phyloP scores from a whole-genome alignment of 2,797 vertebrate genomes.

The Schizopygopsis pylzovi region DNA sequence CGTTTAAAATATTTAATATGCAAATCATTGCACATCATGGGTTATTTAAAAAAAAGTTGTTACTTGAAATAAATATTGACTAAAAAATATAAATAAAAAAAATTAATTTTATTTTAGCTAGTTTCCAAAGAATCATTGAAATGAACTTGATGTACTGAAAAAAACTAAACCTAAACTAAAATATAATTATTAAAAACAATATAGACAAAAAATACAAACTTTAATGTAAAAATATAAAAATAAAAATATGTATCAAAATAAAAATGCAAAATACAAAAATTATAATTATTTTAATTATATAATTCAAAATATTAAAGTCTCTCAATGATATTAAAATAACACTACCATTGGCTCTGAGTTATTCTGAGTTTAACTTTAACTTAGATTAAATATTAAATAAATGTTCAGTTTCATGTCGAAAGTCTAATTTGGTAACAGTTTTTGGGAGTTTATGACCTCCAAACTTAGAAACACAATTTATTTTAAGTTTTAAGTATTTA shows the following conservation, averaged over 20 bases:
- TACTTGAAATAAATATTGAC: background rate
- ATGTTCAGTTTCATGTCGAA: background rate
- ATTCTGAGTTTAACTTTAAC: background rate
- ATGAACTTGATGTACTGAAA: background rate
- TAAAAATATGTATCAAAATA: background rate
- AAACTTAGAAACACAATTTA: background rate
- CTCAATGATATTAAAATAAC: too few relatives aligned
- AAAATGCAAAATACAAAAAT: background rate
- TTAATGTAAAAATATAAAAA: too few relatives aligned
- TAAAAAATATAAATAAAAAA: background rate
- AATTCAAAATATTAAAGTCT: too few relatives aligned
- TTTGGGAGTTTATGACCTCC: background rate
- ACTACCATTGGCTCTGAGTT: background rate
- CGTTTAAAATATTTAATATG: background rate
- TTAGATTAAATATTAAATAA: background rate
- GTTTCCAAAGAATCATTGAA: background rate
- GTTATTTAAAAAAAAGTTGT: background rate
- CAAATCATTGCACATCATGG: background rate
- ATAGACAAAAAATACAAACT: too few relatives aligned
- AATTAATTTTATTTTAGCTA: background rate
- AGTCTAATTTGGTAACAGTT: background rate
- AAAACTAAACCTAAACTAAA: background rate
- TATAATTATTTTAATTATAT: too few relatives aligned
- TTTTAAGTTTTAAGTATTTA: too few relatives aligned
- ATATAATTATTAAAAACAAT: too few relatives aligned